These are phyloP conservation scores for Sitobion miscanthi DNA, from an alignment of 1,140 invertebrate genomes.

Conservation along the genomic window DNA sequence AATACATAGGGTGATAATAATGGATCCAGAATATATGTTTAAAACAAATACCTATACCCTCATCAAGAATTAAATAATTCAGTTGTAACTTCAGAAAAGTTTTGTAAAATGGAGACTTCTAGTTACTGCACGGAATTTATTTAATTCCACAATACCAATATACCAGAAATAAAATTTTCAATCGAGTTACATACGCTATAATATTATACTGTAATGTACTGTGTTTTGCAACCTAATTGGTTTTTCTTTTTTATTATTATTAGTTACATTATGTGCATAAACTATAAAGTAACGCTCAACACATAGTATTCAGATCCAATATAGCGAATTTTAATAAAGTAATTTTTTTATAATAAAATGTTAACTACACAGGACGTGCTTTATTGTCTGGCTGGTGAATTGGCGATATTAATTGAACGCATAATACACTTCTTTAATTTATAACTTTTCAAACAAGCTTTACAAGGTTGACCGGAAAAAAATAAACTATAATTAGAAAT, in stretches of 20 bases:
- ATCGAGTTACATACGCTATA: no score
- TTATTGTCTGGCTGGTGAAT: not conserved
- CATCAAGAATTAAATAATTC: no score
- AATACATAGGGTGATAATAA: no score
- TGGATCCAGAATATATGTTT: not conserved
- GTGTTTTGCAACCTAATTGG: not conserved
- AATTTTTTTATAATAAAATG: not conserved
- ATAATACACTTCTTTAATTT: not conserved
- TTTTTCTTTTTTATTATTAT: not conserved
- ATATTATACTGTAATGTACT: not conserved
- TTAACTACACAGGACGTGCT: not conserved
- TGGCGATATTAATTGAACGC: not conserved
- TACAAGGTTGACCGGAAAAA: not conserved
- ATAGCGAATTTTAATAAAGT: not conserved
- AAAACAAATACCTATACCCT: not conserved
- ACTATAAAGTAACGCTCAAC: not conserved
- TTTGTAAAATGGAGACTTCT: not conserved
- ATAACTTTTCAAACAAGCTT: not conserved
- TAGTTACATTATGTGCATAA: not conserved
- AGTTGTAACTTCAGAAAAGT: no score
- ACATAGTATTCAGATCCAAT: not conserved
- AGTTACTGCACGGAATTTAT: not conserved
- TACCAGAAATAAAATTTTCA: no score
- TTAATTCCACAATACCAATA: not conserved
- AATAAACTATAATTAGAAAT: not conserved